Percentiles rank a stretch among this genome's conserved stretches.
Conservation (phyloP, 2,797 vertebrate genomes). For the Euphonia xanthogaster region DNA sequence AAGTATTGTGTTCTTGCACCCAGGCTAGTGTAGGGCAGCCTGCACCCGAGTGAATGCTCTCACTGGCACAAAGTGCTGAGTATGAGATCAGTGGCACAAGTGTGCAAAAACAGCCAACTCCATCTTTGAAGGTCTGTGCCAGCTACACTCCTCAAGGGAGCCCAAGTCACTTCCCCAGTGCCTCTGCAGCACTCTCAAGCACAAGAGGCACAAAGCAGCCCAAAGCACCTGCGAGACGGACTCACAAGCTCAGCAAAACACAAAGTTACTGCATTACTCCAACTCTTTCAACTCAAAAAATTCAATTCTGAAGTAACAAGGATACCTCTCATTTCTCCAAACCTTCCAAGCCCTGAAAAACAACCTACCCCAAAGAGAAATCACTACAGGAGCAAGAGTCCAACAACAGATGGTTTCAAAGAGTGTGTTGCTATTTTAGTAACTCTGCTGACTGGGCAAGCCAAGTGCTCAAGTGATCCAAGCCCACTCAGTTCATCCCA, state of each 20-base stretch:
- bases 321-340: background rate
- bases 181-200: background rate
- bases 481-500: background rate
- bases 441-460: background rate
- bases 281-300: background rate
- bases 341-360: background rate
- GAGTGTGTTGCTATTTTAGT: background rate
- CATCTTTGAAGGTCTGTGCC: background rate
- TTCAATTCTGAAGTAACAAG: background rate
- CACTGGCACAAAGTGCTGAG: background rate
- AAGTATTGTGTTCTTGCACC: background rate
- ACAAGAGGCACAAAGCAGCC: background rate
- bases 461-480: background rate
- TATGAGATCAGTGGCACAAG: background rate
- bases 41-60: background rate
- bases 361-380: background rate
- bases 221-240: accelerated
- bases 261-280: background rate
- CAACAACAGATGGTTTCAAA: background rate
- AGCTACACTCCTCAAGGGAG: background rate
- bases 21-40: background rate
- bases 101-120: background rate
- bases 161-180: background rate
- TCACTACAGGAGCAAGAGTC: background rate
- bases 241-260: background rate